These are phyloP conservation scores for Synergus gifuensis DNA, from an alignment of 2,888 invertebrate species.

Conservation along the genomic window DNA sequence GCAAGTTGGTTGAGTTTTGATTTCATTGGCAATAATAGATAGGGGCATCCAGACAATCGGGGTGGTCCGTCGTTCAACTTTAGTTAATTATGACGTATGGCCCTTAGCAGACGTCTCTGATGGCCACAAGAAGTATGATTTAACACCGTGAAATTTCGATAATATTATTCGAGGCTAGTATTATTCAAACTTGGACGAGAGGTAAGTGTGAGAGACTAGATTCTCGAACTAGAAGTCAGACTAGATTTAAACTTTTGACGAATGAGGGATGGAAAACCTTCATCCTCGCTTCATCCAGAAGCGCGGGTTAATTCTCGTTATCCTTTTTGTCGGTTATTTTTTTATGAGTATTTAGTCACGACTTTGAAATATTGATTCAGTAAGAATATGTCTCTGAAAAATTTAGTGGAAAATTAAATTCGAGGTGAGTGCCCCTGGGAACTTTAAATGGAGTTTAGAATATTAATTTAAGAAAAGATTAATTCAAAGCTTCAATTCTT, in stretches of 20 bases:
- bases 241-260: conserved; percentile 25
- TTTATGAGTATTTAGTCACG: background rate
- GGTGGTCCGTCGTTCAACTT: conserved; percentile 69
- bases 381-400: background rate
- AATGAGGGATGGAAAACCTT: conserved; percentile 22
- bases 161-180: conserved; percentile 11
- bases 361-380: background rate
- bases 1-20: conserved; percentile 33
- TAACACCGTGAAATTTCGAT: conserved; percentile 52
- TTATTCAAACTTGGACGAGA: conserved; percentile 20
- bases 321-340: conserved; percentile 19
- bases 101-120: conserved; percentile 49
- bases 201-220: conserved; percentile 2
- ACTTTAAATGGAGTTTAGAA: background rate
- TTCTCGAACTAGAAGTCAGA: background rate
- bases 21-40: conserved; percentile 37
- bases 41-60: conserved; percentile 54
- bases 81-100: conserved; percentile 71
- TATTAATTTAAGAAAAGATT: background rate
- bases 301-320: conserved; percentile 7
- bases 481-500: background rate
- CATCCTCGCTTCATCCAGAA: conserved; percentile 10
- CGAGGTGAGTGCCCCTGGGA: background rate
- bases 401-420: conserved; percentile 1
- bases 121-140: conserved; percentile 48